Conservation (phyloP, 2,888 invertebrate species). For the Uloborus plumipes region DNA sequence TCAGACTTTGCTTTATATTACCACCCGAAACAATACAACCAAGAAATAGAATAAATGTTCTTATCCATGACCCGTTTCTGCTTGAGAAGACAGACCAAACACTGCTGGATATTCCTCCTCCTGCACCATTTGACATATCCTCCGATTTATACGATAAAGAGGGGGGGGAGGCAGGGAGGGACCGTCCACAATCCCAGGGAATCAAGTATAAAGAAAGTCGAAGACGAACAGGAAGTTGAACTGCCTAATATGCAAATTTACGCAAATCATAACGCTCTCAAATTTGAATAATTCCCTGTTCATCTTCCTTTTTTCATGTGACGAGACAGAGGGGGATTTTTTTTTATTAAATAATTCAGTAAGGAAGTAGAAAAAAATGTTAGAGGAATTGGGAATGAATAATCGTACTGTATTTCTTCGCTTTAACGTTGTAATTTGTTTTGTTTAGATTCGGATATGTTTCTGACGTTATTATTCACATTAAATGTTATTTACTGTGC, state of each 20-base stretch:
- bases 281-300: slow-evolving; percentile 57
- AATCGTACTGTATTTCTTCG: too few relatives aligned
- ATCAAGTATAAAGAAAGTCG: slow-evolving; percentile 21
- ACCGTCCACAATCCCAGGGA: background rate
- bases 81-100: slow-evolving; percentile 27
- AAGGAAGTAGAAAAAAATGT: too few relatives aligned
- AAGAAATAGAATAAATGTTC: slow-evolving; percentile 1
- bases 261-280: slow-evolving; percentile 45
- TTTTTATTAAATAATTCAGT: background rate
- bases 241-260: slow-evolving; percentile 51
- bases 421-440: too few relatives aligned
- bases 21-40: background rate
- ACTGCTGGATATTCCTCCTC: slow-evolving; percentile 4
- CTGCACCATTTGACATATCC: slow-evolving; percentile 34
- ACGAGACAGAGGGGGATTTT: slow-evolving; percentile 21
- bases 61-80: slow-evolving; percentile 33
- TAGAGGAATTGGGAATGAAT: too few relatives aligned
- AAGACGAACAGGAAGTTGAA: slow-evolving; percentile 38
- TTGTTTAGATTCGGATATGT: too few relatives aligned
- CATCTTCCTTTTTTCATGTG: background rate
- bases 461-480: too few relatives aligned
- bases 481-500: too few relatives aligned
- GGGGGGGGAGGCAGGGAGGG: background rate
- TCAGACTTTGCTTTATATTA: background rate
- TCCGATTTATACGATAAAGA: slow-evolving; percentile 8